A percentile compares a stretch with the other conserved stretches of the same genome.
Evolutionary conservation across 2,113 vertebrate genomes (phyloP).

Genomic region (Paedocypris sp.): DNA sequence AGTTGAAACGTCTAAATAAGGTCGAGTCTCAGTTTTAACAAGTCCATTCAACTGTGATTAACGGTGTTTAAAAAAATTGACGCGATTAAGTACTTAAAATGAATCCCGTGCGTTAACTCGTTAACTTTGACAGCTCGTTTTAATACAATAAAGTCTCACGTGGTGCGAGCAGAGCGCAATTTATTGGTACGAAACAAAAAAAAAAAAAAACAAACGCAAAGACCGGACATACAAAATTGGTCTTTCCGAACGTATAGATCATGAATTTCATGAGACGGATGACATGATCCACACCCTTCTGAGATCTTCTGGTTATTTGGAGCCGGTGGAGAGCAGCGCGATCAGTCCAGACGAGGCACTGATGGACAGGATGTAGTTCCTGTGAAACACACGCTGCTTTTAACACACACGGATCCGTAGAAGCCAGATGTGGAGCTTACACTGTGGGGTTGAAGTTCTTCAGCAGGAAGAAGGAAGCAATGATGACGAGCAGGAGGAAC

Average conservation of each 20-base stretch:
- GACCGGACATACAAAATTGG: slow-evolving; percentile 40
- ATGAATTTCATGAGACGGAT: slow-evolving; percentile 56
- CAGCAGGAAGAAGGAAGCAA: slow-evolving; percentile 91
- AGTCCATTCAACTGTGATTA: too few relatives aligned
- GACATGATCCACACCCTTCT: slow-evolving; percentile 40
- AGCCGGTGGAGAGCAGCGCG: slow-evolving; percentile 91
- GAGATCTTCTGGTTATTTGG: slow-evolving; percentile 71
- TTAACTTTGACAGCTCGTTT: too few relatives aligned
- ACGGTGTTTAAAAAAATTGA: too few relatives aligned
- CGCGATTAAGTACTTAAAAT: too few relatives aligned
- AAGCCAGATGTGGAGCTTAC: slow-evolving; percentile 58
- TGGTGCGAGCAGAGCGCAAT: slow-evolving; percentile 30
- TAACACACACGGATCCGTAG: background rate
- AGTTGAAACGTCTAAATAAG: too few relatives aligned
- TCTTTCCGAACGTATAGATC: slow-evolving; percentile 44
- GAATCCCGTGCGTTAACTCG: too few relatives aligned
- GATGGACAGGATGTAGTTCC: slow-evolving; percentile 95
- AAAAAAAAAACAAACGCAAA: slow-evolving; percentile 24
- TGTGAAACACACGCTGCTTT: slow-evolving; percentile 35
- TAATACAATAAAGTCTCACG: background rate
- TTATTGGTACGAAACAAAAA: slow-evolving; percentile 59
- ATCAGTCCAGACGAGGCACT: slow-evolving; percentile 92
- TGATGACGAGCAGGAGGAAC: slow-evolving; percentile 86
- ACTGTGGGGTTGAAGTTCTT: slow-evolving; percentile 98
- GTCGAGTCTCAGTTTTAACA: too few relatives aligned